Base-by-base conservation (phyloP, 2,113 vertebrate genomes). In the Cheirogaleus medius region DNA sequence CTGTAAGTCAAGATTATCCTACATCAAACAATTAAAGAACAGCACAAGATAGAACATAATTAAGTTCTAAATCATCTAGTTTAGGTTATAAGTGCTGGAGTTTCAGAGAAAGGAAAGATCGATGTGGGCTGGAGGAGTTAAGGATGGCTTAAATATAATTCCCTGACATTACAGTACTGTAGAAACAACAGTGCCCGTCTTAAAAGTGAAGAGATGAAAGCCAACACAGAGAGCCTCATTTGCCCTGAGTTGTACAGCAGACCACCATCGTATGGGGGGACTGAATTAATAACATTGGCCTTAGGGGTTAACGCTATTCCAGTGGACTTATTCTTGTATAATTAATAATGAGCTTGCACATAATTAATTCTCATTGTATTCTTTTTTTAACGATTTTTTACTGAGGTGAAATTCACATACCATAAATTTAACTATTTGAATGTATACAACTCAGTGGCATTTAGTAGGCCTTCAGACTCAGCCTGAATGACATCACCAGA, bases 21-120 rank as follows among this genome's bases (percentile, higher is more conserved):
- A 97, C 96, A 96, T 98, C 97, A 98, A 97, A 96, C 97, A 97
- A 97, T 97, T 98, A 97, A 90, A 95, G 95, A 95, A 84, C 92
- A 84, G 86, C 94, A 82, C 87, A 77, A 81, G 92, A 95, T 92
- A 82, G 97, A 92, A 97, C 64, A 90, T 95, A 97, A 98, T 97
- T 97, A 97, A 97, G 97, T 97, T 97, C 97, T 95, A 97, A 98
- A 97, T 97, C 96, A 96, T 96, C 69, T 56, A 80, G 97, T 97
- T 94, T 84, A 85, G 80, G 54, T 94, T 95, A 27, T 96, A 97
- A 96, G 96, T 86, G 73, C 89, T 76, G 68, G 76, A 85, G 69
- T 97, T 97, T 96, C 93, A 97, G 97, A 96, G 84, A 87, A 87
- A 23, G 21, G 64, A 95, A 97, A 96, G 97, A 97, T 98, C 97